phyloP scores from a whole-genome alignment of 2,113 vertebrate species.

The Noturus placidus region DNA sequence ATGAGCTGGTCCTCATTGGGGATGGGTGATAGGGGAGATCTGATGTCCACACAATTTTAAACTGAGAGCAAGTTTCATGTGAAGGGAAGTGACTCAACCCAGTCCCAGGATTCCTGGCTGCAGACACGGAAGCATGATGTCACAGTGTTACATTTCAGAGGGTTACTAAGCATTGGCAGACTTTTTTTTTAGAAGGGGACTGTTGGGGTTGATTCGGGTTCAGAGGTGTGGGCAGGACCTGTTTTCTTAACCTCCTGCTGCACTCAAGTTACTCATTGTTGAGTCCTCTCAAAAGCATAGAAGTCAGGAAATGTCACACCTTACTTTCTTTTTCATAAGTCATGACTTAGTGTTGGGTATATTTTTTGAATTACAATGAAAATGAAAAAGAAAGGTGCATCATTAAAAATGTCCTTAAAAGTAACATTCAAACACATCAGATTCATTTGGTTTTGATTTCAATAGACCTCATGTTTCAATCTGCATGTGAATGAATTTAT shows the following conservation, averaged over 20 bases:
- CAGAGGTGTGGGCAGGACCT: constrained; percentile 48
- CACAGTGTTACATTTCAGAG: constrained; percentile 52
- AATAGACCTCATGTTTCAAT: neutral
- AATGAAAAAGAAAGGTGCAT: neutral
- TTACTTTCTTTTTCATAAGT: constrained; percentile 21
- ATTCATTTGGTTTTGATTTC: neutral
- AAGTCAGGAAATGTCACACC: constrained; percentile 13
- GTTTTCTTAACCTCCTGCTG: constrained; percentile 55
- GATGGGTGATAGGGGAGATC: constrained; percentile 48
- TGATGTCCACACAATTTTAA: constrained; percentile 64
- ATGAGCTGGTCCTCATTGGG: constrained; percentile 51
- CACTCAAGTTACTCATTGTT: constrained; percentile 40
- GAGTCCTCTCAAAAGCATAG: constrained; percentile 13
- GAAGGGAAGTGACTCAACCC: constrained; percentile 65
- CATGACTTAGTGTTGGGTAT: neutral
- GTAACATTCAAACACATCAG: neutral
- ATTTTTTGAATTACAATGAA: constrained; percentile 3
- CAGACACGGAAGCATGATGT: constrained; percentile 48
- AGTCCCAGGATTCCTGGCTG: constrained; percentile 61
- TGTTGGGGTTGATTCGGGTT: neutral
- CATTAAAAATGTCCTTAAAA: neutral
- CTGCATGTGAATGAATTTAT: neutral
- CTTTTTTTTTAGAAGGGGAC: constrained; percentile 38
- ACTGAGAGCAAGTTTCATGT: constrained; percentile 59
- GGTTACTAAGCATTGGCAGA: constrained; percentile 41